A percentile compares a stretch with the other conserved stretches of the same genome.
These are phyloP conservation scores for Vipera latastei DNA, from an alignment of 2,797 vertebrate genomes.

Conservation along the genomic window DNA sequence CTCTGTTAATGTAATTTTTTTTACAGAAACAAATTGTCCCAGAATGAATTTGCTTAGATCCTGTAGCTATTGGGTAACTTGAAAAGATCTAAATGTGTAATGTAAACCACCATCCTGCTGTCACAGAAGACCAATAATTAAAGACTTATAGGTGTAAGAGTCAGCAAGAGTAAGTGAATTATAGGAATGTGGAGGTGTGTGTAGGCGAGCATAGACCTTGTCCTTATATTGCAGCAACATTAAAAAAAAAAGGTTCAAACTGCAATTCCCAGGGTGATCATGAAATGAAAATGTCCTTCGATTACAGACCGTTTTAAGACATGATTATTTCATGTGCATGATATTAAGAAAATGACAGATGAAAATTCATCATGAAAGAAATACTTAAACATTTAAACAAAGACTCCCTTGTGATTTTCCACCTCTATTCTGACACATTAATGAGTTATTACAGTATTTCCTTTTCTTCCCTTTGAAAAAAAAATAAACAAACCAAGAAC, in stretches of 20 bases:
- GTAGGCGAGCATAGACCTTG: neutral
- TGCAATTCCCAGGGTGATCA: constrained; percentile 67
- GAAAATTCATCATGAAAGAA: constrained; percentile 73
- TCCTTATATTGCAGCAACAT: constrained; percentile 58
- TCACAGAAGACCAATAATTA: constrained; percentile 14
- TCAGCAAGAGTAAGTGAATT: constrained; percentile 15
- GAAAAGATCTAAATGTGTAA: constrained; percentile 15
- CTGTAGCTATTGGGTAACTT: neutral
- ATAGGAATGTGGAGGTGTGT: constrained; percentile 18
- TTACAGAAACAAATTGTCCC: neutral
- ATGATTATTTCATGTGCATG: constrained; percentile 75
- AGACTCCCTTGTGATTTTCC: constrained; percentile 66
- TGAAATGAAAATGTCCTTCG: constrained; percentile 72
- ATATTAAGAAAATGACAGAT: constrained; percentile 73
- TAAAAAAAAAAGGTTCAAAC: constrained; percentile 56
- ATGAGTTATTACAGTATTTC: constrained; percentile 51
- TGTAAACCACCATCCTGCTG: neutral
- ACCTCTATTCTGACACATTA: constrained; percentile 59
- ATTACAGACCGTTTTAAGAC: constrained; percentile 70
- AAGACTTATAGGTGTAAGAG: constrained; percentile 10
- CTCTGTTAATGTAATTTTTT: neutral
- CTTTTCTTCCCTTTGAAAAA: constrained; percentile 19
- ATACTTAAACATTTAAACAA: constrained; percentile 73
- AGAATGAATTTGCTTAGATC: neutral
- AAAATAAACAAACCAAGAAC: neutral